phyloP scores from a whole-genome alignment of 2,113 vertebrate species.

The Rostratula benghalensis region DNA sequence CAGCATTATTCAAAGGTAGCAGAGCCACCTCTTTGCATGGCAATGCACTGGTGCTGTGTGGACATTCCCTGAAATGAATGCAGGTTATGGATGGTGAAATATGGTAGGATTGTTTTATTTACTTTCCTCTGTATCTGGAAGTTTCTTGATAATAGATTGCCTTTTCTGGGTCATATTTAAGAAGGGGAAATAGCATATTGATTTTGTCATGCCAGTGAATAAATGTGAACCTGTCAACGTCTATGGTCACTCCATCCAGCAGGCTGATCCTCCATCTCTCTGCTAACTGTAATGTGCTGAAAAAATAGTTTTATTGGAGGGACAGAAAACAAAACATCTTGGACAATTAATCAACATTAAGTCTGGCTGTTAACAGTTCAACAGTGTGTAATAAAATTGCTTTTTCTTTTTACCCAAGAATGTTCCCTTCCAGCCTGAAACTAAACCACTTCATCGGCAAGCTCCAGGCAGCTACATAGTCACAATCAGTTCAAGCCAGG shows the following conservation, averaged over 20 bases:
- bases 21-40: not conserved
- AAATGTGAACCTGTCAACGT: constrained; percentile 46
- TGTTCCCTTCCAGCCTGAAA: not conserved
- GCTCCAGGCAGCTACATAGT: not conserved
- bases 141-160: constrained; percentile 45
- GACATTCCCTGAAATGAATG: not conserved
- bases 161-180: constrained; percentile 57
- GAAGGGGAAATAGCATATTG: constrained; percentile 60
- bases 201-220: constrained; percentile 48
- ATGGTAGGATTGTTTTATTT: not conserved
- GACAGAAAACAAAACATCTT: not conserved
- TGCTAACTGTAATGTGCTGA: not conserved
- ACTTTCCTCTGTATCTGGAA: constrained; percentile 18
- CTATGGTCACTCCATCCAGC: constrained; percentile 25
- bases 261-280: constrained; percentile 9
- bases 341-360: constrained; percentile 29
- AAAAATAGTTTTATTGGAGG: constrained; percentile 24
- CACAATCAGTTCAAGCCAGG: not conserved
- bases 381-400: not conserved
- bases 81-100: not conserved
- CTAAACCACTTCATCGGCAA: not conserved
- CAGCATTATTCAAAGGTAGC: not conserved
- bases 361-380: not conserved
- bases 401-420: not conserved
- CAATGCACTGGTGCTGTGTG: not conserved